Base-by-base conservation (phyloP, 30 jellyfish, hydroid and myxozoan species). In the Chrysaora quinquecirrha region DNA sequence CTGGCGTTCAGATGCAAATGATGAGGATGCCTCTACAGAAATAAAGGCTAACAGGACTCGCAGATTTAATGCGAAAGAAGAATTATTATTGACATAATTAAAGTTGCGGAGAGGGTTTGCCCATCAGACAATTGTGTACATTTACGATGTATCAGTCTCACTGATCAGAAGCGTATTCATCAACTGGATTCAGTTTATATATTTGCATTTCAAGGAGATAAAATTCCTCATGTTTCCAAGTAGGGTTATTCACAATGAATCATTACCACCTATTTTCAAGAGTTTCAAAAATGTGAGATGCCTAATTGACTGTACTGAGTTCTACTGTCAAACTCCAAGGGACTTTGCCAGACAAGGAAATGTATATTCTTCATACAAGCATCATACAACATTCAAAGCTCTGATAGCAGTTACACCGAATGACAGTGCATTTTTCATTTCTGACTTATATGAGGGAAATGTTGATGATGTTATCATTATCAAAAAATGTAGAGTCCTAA, bases 131-230 rank as follows among this genome's bases (percentile, higher is more conserved):
- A 58, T 89, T 18, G 96, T 92, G 0, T 80, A 89, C 76, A 65
- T 72, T 68, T 87, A 76, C 70, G 78, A 48, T 75, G 83, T 89
- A 20, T 85, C 97, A 43, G 87, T 58, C 61, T 72, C 64, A 2
- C 46, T 66, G 64, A 35, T 89, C 35, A 67, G 95, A n/a, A 71
- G 74, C 73, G 75, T 89, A 1, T 73, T 82, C 63, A 81, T 52
- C 16, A 89, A 92, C 9, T 89, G 97, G 97, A 73, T 89, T 1
- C 86, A 66, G 76, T 82, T 87, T 61, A 48, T 82, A 18, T 89
- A 35, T 32, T 46, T 71, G 32, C 96, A 82, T 74, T 73, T 89
- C 65, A 82, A 89, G 68, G 87, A 83, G 48, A 22, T 82, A 10
- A 64, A 89, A 31, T 35, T 6, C 65, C 76, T 50, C 10, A 89